Evolutionary conservation across 2,797 vertebrate species (phyloP), one percentile per base, ranked within the genome.

Genomic region (Anomalospiza imberbis): DNA sequence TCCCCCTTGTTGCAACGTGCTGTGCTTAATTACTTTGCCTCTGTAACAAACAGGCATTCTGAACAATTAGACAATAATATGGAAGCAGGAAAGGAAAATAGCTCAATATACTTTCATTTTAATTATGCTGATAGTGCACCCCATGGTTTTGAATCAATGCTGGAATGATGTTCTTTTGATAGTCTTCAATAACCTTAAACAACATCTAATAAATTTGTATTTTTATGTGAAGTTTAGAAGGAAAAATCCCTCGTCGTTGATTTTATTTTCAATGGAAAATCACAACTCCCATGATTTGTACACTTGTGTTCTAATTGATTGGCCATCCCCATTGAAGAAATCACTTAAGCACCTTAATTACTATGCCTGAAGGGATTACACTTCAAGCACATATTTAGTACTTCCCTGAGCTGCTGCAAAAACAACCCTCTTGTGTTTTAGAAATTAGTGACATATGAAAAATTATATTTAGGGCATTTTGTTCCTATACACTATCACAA

Each of bases 11-110:
- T 98, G 97, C 80, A 19, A 97, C 97, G 97, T 98, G 97, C 98
- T 98, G 98, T 91, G 97, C 72, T 98, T 99, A 98, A 99, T 98
- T 98, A 98, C 97, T 97, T 98, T 96, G 97, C 98, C 97, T 97
- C 96, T 65, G 66, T 97, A 97, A 93, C 98, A 97, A 98, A 98
- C 97, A 98, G 98, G 97, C 96, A 97, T 98, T 97, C 97, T 94
- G 96, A 96, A 98, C 98, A 98, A 98, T 98, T 98, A 98, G 98
- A 97, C 91, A 94, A 96, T 97, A 97, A 97, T 94, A 97, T 96
- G 97, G 91, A 97, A 97, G 91, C 28, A 93, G 94, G 92, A 96
- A 93, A 93, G 94, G 95, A 97, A 97, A 97, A 97, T 96, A 97
- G 97, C 97, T 98, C 95, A 92, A 97, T 97, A 97, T 85, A 94